These are phyloP conservation scores for Oophaga pumilio DNA, from an alignment of 2,113 vertebrate genomes.

Conservation along the genomic window DNA sequence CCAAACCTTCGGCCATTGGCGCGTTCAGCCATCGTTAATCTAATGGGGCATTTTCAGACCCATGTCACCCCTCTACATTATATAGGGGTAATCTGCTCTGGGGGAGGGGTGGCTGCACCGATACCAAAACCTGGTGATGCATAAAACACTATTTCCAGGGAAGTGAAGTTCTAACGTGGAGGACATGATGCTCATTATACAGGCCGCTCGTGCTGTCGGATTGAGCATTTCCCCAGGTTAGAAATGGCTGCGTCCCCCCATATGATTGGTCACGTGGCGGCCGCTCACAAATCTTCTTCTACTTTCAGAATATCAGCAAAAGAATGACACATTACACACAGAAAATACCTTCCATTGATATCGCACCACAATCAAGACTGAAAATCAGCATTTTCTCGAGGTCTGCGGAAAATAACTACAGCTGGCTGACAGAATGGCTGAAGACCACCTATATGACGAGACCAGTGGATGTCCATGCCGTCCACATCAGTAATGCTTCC, in stretches of 20 bases:
- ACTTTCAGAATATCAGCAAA: not conserved
- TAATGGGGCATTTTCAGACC: too few relatives aligned
- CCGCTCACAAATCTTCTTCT: not conserved
- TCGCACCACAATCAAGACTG: not conserved
- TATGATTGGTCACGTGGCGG: not conserved
- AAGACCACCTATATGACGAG: not conserved
- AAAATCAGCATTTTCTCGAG: conserved; percentile 11
- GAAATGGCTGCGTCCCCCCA: too few relatives aligned
- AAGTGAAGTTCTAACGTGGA: too few relatives aligned
- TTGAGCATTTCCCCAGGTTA: too few relatives aligned
- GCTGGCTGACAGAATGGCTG: not conserved
- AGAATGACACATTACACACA: not conserved
- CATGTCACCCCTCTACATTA: too few relatives aligned
- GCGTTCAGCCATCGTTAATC: too few relatives aligned
- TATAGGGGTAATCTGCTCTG: too few relatives aligned
- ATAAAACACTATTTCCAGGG: too few relatives aligned
- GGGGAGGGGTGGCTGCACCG: too few relatives aligned
- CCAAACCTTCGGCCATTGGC: too few relatives aligned
- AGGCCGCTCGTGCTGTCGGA: too few relatives aligned
- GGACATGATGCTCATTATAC: too few relatives aligned
- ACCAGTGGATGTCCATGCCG: not conserved
- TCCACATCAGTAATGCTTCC: not conserved
- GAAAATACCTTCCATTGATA: not conserved
- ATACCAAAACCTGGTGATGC: not conserved
- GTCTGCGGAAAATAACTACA: not conserved